phyloP scores from a whole-genome alignment of 2,797 vertebrate species.

The Sparus aurata region DNA sequence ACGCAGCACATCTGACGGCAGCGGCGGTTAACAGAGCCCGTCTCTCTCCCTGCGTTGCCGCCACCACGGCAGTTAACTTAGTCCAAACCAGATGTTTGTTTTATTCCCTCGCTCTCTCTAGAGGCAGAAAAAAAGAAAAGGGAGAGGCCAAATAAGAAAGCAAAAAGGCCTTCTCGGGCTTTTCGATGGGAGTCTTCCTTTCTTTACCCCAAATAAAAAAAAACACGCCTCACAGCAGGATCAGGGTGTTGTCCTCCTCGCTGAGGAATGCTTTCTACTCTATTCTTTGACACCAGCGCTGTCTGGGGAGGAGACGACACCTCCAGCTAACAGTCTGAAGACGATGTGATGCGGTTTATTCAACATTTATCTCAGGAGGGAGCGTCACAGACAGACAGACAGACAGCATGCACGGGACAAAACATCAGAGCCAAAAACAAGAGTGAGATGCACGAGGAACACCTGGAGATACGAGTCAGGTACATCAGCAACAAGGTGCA shows the following conservation, averaged over 20 bases:
- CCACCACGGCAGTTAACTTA: slow-evolving; percentile 87
- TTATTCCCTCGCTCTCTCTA: slow-evolving; percentile 76
- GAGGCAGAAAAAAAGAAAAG: slow-evolving; percentile 51
- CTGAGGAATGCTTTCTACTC: slow-evolving; percentile 51
- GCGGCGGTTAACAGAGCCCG: slow-evolving; percentile 73
- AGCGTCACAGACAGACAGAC: too few species aligned
- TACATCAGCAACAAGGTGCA: not conserved
- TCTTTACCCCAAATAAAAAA: slow-evolving; percentile 47
- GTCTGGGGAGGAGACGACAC: slow-evolving; percentile 16
- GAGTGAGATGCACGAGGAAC: too few species aligned
- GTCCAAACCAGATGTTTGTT: slow-evolving; percentile 89
- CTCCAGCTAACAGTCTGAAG: slow-evolving; percentile 25
- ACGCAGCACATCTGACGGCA: slow-evolving; percentile 88
- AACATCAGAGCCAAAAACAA: not conserved
- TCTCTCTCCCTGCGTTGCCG: slow-evolving; percentile 83
- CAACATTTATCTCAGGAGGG: slow-evolving; percentile 24
- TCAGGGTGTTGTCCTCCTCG: slow-evolving; percentile 68
- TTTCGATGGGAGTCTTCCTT: slow-evolving; percentile 64
- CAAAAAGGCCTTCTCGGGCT: slow-evolving; percentile 46
- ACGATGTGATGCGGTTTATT: slow-evolving; percentile 22
- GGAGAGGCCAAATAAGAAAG: slow-evolving; percentile 64
- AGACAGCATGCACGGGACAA: too few species aligned
- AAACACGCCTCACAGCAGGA: slow-evolving; percentile 17
- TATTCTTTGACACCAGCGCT: slow-evolving; percentile 40
- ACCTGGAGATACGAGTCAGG: not conserved